Evolutionary conservation across 2,797 vertebrate species (phyloP).

Genomic region (Austrolebias charrua): DNA sequence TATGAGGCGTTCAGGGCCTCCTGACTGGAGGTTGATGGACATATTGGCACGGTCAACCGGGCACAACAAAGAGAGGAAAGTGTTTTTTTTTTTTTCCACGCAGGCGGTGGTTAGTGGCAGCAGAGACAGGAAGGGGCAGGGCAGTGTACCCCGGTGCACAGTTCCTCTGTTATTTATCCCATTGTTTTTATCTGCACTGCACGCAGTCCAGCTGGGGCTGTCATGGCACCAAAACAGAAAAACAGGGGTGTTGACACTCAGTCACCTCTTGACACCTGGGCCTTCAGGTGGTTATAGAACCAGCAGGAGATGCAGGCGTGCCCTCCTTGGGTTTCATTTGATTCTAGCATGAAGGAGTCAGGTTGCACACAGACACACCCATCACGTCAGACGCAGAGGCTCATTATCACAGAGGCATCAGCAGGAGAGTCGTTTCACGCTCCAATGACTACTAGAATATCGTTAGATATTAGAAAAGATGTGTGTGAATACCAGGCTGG

Average conservation of each 20-base stretch:
- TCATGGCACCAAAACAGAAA: constrained; percentile 21
- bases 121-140: constrained; percentile 78
- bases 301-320: constrained; percentile 24
- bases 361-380: constrained; percentile 55
- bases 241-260: constrained; percentile 2
- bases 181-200: constrained; percentile 59
- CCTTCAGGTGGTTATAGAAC: constrained; percentile 28
- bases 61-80: constrained; percentile 82
- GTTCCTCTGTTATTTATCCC: constrained; percentile 74
- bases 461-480: constrained; percentile 21
- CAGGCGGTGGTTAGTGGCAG: constrained; percentile 48
- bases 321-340: constrained; percentile 16
- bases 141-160: constrained; percentile 60
- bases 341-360: constrained; percentile 16
- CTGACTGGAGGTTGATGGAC: constrained; percentile 56
- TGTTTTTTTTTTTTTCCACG: constrained; percentile 49
- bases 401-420: constrained; percentile 3
- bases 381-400: constrained; percentile 31
- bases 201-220: constrained; percentile 63
- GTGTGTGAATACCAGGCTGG: constrained; percentile 14
- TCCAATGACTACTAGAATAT: constrained; percentile 14
- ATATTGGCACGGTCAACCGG: constrained; percentile 63
- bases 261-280: constrained; percentile 46
- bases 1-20: constrained; percentile 18
- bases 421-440: constrained; percentile 12